These are phyloP conservation scores for Catharus minimus DNA, from an alignment of 2,113 vertebrate genomes.

Conservation along the genomic window DNA sequence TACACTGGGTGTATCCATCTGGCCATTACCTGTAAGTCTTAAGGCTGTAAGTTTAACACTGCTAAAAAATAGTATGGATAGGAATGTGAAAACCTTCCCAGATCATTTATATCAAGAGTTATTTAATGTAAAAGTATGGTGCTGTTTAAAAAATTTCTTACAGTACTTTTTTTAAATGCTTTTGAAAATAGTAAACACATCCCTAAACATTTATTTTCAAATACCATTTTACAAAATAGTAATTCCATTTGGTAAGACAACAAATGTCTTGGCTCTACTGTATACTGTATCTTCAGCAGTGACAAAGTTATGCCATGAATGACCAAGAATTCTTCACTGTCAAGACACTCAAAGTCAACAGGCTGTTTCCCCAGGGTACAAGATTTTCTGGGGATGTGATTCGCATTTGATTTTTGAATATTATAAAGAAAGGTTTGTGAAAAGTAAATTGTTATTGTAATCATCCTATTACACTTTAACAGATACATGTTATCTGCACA, in stretches of 20 bases:
- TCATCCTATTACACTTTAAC: neutral
- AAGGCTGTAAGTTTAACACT: neutral
- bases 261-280: neutral
- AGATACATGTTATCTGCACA: neutral
- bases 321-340: neutral
- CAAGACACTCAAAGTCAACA: neutral
- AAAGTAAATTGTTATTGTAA: neutral
- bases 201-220: neutral
- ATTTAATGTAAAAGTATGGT: neutral
- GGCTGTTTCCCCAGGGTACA: neutral
- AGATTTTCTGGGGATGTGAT: neutral
- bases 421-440: neutral
- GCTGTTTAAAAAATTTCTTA: neutral
- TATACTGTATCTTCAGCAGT: neutral
- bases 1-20: neutral
- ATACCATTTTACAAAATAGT: neutral
- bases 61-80: neutral
- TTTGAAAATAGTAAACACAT: neutral
- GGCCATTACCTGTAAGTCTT: neutral
- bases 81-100: neutral
- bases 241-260: neutral
- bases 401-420: neutral
- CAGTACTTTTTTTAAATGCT: neutral
- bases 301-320: neutral
- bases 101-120: neutral